Base-by-base conservation (phyloP, 23 tunicate species). In the Ascidia mentula region DNA sequence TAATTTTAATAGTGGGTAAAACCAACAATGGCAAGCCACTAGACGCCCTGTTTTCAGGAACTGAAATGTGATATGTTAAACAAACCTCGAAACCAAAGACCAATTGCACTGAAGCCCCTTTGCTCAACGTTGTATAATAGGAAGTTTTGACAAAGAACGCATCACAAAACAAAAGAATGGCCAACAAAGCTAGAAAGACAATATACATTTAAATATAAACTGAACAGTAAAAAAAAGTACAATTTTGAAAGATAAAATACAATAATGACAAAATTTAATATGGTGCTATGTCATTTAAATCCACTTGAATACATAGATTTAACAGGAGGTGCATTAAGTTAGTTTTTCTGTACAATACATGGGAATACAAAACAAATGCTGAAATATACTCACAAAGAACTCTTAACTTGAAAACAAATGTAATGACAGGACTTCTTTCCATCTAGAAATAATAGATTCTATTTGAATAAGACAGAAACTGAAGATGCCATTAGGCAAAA, bases 1-100 rank as follows among this genome's bases (percentile, higher is more conserved):
- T 53, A 5, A n/a, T n/a, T n/a, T n/a, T n/a, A n/a, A n/a, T n/a
- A n/a, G n/a, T n/a, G n/a, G n/a, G n/a, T n/a, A n/a, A n/a, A n/a
- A n/a, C n/a, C n/a, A n/a, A n/a, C n/a, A n/a, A n/a, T n/a, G n/a
- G n/a, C n/a, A n/a, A n/a, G n/a, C n/a, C n/a, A n/a, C n/a, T n/a
- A n/a, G n/a, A 18, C 18, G 20, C 36, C 18, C 13, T 26, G 33
- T 26, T 26, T 69, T 12, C 75, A 35, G 75, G 75, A 71, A 7
- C 34, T 3, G 38, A 3, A 71, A 71, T 18, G 30, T 71, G 6
- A 37, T 6, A 6, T 53, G 59, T 12, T 18, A 36, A 9, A 42
- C 82, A 46, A 20, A 91, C 97, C 87, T 95, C 99, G 82, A 95
- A 95, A 7, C 99, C 99, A 75, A 95, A 95, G 28, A 95, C 99